These are phyloP conservation scores for Drosophila mercatorum DNA, from an alignment of 2,888 invertebrate species.

Conservation along the genomic window DNA sequence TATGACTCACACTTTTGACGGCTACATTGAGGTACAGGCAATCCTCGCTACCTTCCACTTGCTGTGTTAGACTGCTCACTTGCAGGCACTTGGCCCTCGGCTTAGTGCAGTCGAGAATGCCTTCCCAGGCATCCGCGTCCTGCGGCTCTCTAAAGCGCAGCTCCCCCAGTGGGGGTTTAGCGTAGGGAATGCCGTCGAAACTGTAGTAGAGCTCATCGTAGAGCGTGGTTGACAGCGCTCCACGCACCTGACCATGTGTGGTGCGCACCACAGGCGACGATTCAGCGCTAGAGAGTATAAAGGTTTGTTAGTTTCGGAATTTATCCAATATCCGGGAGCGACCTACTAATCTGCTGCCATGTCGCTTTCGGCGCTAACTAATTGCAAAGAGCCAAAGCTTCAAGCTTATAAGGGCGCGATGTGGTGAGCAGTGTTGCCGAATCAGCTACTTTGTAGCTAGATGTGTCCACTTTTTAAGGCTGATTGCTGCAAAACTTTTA, in stretches of 20 bases:
- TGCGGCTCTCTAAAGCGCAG: slow-evolving; percentile 80
- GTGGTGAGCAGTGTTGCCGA: background rate
- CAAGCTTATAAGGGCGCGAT: background rate
- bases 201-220: slow-evolving; percentile 71
- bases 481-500: too few species aligned
- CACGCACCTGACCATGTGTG: slow-evolving; percentile 73
- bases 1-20: slow-evolving; percentile 53
- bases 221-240: slow-evolving; percentile 59
- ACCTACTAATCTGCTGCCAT: slow-evolving; percentile 55
- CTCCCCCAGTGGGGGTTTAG: slow-evolving; percentile 67
- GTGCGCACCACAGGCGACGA: slow-evolving; percentile 65
- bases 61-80: slow-evolving; percentile 57
- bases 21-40: slow-evolving; percentile 77
- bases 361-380: slow-evolving; percentile 5
- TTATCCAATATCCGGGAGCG: background rate
- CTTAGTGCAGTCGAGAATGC: slow-evolving; percentile 60
- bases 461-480: too few species aligned
- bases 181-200: slow-evolving; percentile 80
- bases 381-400: background rate
- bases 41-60: slow-evolving; percentile 75
- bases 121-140: slow-evolving; percentile 83
- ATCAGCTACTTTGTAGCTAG: too few species aligned
- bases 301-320: background rate
- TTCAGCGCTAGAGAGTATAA: slow-evolving; percentile 30
- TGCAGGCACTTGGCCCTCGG: slow-evolving; percentile 62